phyloP scores from a whole-genome alignment of 2,113 vertebrate species.

The Chamaetylas fuelleborni region DNA sequence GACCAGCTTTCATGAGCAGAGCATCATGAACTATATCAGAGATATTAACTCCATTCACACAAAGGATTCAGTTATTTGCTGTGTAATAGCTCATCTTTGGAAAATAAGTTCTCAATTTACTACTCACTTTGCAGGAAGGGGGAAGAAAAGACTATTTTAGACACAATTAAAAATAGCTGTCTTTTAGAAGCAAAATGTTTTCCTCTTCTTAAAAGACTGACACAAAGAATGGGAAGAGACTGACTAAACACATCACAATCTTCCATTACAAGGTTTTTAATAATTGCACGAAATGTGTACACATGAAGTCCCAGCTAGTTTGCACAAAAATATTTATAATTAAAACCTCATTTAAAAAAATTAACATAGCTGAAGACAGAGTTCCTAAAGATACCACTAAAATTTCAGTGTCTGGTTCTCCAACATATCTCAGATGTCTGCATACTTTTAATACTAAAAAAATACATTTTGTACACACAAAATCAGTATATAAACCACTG shows the following conservation, averaged over 20 bases:
- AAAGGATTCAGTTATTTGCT: background rate
- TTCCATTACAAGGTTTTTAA: background rate
- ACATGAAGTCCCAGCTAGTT: background rate
- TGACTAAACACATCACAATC: background rate
- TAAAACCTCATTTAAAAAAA: background rate
- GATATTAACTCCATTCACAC: background rate
- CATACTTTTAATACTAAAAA: background rate
- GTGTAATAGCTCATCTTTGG: background rate
- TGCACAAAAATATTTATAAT: background rate
- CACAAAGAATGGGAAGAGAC: background rate
- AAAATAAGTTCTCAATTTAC: background rate
- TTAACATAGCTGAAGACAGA: background rate
- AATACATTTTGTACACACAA: background rate
- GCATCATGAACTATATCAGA: background rate
- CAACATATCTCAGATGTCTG: background rate
- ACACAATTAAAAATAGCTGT: background rate
- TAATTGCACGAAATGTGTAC: background rate
- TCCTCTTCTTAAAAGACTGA: background rate
- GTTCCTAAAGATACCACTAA: background rate
- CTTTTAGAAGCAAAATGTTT: background rate
- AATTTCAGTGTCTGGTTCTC: background rate
- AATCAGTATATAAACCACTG: background rate
- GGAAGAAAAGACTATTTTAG: background rate
- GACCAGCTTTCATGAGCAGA: background rate
- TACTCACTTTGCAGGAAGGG: background rate